Evolutionary conservation across 2,888 invertebrate species (phyloP), one percentile per base, ranked within the genome.

Genomic region (Stictocephala bisonia): DNA sequence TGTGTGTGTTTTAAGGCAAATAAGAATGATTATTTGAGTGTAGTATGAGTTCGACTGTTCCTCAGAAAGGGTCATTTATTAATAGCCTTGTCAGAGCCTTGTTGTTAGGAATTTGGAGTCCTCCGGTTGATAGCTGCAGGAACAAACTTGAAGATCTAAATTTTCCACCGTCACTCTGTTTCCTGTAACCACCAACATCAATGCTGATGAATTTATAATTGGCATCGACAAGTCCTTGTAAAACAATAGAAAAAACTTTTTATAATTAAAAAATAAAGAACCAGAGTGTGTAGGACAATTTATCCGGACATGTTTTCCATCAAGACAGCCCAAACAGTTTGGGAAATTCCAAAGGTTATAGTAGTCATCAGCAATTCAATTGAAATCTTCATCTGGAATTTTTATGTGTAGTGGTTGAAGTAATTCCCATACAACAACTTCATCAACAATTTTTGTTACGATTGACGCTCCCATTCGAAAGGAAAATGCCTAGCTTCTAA

Each of bases 151-250:
- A 64, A 35, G 44, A 64, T 3, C 66, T n/a, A 64, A 64, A 64
- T 50, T 77, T 79, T 53, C 79, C 78, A 20, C 79, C 77, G 70
- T 80, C 80, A 56, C 79, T 79, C 69, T 78, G 78, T 76, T 78
- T 80, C 7, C 79, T 79, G 60, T 78, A 80, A 13, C 75, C 79
- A 29, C 80, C 77, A 15, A 80, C 79, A 20, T 71, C n/a, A 41
- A 72, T 18, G 35, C 18, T 50, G 13, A 27, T 44, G 27, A 71
- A 73, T 50, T 71, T 73, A 13, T 73, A 73, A 58, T 64, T 31
- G 70, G 60, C n/a, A n/a, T n/a, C n/a, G n/a, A n/a, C n/a, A n/a
- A n/a, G n/a, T n/a, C n/a, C n/a, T n/a, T n/a, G n/a, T 18, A 71
- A 48, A 50, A 64, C 41, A 48, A 50, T 18, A 50, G 41, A 64